phyloP scores from a whole-genome alignment of 2,113 vertebrate species.

The Phainopepla nitens region DNA sequence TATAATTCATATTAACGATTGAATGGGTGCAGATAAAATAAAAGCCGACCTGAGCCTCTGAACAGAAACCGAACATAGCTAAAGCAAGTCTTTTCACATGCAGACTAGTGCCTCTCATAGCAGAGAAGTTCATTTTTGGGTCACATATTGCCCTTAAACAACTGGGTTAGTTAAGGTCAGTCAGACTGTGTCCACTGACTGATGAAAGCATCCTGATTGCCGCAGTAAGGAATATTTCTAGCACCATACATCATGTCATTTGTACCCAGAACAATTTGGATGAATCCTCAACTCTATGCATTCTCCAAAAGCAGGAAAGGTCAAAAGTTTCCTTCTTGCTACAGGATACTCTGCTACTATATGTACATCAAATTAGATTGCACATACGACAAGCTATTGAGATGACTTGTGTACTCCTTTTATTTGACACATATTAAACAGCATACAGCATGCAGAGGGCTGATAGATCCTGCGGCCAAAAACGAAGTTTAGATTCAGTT shows the following conservation, averaged over 20 bases:
- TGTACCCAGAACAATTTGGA: constrained; percentile 12
- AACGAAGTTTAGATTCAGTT: neutral
- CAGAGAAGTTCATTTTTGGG: constrained; percentile 53
- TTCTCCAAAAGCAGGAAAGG: constrained; percentile 42
- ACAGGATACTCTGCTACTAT: constrained; percentile 30
- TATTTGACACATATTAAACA: constrained; percentile 4
- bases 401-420: neutral
- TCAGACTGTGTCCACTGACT: constrained; percentile 14
- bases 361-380: constrained; percentile 20
- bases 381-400: neutral
- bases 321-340: constrained; percentile 59
- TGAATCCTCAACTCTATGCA: neutral
- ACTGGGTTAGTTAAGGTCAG: constrained; percentile 57
- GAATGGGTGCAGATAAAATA: neutral
- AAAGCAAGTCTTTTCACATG: constrained; percentile 27
- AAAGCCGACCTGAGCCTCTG: neutral
- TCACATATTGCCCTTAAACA: constrained; percentile 46
- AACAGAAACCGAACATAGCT: neutral
- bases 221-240: neutral
- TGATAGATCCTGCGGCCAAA: constrained; percentile 17
- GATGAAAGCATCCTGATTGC: constrained; percentile 37
- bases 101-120: constrained; percentile 6
- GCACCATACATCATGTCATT: constrained; percentile 20
- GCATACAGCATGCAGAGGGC: neutral
- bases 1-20: neutral